Evolutionary conservation across 2,113 vertebrate species (phyloP).

Genomic region (Pardalotus punctatus): DNA sequence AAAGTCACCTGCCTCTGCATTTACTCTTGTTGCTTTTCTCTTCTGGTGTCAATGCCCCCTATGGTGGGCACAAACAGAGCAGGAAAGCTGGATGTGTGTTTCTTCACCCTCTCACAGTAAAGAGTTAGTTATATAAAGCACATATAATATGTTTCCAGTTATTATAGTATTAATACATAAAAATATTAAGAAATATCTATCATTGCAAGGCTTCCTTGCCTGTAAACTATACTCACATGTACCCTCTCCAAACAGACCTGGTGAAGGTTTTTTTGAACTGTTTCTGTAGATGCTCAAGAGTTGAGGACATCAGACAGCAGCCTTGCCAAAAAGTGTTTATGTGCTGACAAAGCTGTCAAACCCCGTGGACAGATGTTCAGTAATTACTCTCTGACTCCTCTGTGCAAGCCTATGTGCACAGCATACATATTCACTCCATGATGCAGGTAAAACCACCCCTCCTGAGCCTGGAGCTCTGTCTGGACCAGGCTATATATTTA

Average conservation of each 20-base stretch:
- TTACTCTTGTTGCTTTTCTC: neutral
- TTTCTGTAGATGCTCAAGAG: neutral
- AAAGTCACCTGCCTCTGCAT: neutral
- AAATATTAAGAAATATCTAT: neutral
- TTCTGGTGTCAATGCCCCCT: neutral
- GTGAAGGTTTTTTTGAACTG: neutral
- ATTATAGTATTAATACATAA: neutral
- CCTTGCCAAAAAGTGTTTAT: neutral
- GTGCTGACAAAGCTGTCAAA: neutral
- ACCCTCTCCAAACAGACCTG: neutral
- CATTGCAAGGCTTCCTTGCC: neutral
- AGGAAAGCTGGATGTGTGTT: neutral
- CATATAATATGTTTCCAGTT: neutral
- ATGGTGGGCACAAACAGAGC: neutral
- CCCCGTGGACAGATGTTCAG: conserved; percentile 3
- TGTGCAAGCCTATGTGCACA: neutral
- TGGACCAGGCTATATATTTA: neutral
- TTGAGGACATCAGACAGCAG: neutral
- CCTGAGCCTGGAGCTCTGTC: neutral
- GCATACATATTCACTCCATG: neutral
- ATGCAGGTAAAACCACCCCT: neutral
- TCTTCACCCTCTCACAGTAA: neutral
- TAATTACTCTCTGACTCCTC: neutral
- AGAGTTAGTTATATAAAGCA: neutral
- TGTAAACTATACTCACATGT: neutral